Conservation (phyloP, 1,140 invertebrate species). For the Coelopa frigida region DNA sequence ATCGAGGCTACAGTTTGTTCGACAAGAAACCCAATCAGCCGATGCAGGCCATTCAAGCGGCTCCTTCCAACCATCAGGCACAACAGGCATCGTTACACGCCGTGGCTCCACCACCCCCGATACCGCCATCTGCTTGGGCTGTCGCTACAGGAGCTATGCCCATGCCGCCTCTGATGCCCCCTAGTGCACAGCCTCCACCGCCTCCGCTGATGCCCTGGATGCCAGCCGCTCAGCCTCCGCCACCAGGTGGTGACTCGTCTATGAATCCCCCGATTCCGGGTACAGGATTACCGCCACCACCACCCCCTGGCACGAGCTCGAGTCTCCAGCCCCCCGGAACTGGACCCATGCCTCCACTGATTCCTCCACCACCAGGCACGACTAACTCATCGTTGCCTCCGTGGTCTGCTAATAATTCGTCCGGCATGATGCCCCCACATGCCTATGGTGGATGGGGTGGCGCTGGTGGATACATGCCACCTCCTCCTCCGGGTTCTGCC, state of each 20-base stretch:
- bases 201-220: slow-evolving; percentile 40
- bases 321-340: too few relatives aligned
- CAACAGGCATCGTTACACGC: slow-evolving; percentile 13
- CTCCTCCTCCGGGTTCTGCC: slow-evolving; percentile 47
- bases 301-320: too few relatives aligned
- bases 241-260: slow-evolving; percentile 42
- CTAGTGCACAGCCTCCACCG: slow-evolving; percentile 32
- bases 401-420: slow-evolving; percentile 46
- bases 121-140: slow-evolving; percentile 26
- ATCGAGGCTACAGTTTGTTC: slow-evolving; percentile 47
- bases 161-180: slow-evolving; percentile 27
- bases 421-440: slow-evolving; percentile 47
- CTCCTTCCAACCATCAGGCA: slow-evolving; percentile 47
- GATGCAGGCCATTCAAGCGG: slow-evolving; percentile 58
- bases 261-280: slow-evolving; percentile 40
- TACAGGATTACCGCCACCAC: slow-evolving; percentile 31
- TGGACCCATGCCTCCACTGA: slow-evolving; percentile 7
- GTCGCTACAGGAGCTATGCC: slow-evolving; percentile 18
- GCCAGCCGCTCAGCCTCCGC: slow-evolving; percentile 39
- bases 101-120: slow-evolving; percentile 23
- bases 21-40: slow-evolving; percentile 48
- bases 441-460: slow-evolving; percentile 33
- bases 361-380: slow-evolving; percentile 29
- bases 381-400: slow-evolving; percentile 33
- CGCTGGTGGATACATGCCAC: slow-evolving; percentile 47